phyloP scores from a whole-genome alignment of 35 echinoderm and acorn worm species.

The Amphiura filiformis region DNA sequence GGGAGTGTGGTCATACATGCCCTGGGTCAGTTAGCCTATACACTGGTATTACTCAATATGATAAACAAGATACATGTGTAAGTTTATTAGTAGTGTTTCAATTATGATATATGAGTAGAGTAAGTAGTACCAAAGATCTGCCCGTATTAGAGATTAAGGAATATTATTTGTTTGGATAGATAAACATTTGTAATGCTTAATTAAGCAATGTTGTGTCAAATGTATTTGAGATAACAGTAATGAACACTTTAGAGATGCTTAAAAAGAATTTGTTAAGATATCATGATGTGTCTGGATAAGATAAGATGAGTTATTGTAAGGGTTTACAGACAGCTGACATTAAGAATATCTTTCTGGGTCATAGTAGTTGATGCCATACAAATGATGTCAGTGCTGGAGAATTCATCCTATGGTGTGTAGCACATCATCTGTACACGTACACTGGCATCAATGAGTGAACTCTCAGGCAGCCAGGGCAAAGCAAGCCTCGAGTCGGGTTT shows the following conservation, averaged over 20 bases:
- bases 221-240: not conserved
- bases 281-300: not conserved
- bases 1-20: not conserved
- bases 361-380: not conserved
- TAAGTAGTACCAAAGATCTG: too few species aligned
- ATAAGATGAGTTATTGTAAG: not conserved
- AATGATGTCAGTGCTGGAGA: not conserved
- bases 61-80: too few species aligned
- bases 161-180: too few species aligned
- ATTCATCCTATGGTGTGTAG: not conserved
- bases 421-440: not conserved
- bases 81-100: too few species aligned
- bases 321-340: not conserved
- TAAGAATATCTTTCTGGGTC: not conserved
- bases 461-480: constrained; percentile 5
- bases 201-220: not conserved
- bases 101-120: too few species aligned
- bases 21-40: too few species aligned
- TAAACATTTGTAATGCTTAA: not conserved
- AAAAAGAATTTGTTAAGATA: not conserved
- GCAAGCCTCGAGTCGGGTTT: constrained; percentile 16
- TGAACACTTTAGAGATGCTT: not conserved
- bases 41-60: too few species aligned
- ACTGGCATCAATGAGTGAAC: not conserved
- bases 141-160: too few species aligned